Base-by-base conservation (phyloP, 2,113 vertebrate species). In the Scatophagus argus region DNA sequence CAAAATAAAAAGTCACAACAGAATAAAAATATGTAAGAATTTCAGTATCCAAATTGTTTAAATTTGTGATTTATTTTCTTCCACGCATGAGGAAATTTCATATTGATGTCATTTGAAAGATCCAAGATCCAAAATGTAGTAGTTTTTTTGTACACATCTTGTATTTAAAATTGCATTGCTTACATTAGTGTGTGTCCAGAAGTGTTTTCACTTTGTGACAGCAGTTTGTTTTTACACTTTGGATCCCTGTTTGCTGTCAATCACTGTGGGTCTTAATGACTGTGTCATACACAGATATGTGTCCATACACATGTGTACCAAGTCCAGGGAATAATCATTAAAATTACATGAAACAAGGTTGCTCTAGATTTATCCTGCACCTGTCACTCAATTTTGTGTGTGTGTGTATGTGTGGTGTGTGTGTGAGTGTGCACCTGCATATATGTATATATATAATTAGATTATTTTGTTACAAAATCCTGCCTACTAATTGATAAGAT, bases 331-430 rank as follows among this genome's bases (percentile, higher is more conserved):
- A 73, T 68, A 87, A 80, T 79, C 79, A 86, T 86, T 86, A 87
- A 87, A 87, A 77, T 87, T 73, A 80, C 80, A 87, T 83, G 76
- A 83, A 56, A 72, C 55, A 31, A 71, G 64, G 67, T 46, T 51
- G 21, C 25, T 74, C 38, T 65, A 27, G 59, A 78, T 59, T 64
- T 65, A 54, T 70, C 59, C 38, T 56, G 55, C 55, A 67, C 65
- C 80, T 82, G 84, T 82, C 79, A 79, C 65, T 86, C 84, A 86
- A 71, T 27, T 31, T 0, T 54, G 13, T 27, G 27, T 64, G 38
- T 66, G 52, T 59, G 21, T 44, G 23, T 52, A n/a, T 84, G 59
- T 59, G 64, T 41, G 14, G 25, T 52, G 47, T 44, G 6, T 79
- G 19, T 56, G 39, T 47, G 6, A 5, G 34, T 5, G 5, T 39